Conservation (phyloP, 2,113 vertebrate genomes). For the Elephantulus edwardii region DNA sequence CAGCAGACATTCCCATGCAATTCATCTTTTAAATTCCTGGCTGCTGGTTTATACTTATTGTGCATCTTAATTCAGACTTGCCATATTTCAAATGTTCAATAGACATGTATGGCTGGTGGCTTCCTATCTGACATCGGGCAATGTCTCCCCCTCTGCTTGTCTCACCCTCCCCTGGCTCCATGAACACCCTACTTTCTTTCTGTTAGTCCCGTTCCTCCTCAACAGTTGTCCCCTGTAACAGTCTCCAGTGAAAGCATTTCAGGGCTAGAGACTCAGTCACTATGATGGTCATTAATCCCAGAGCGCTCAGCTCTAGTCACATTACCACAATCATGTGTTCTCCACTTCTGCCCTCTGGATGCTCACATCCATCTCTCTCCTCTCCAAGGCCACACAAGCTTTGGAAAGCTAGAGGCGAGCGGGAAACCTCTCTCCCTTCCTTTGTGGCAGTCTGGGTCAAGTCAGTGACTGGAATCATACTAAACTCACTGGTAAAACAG, state of each 20-base stretch:
- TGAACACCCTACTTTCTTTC: not conserved
- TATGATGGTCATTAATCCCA: not conserved
- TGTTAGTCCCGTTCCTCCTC: not conserved
- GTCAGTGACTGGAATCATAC: not conserved
- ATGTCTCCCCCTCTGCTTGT: not conserved
- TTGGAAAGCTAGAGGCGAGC: not conserved
- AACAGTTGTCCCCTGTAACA: not conserved
- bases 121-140: not conserved
- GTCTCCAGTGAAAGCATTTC: not conserved
- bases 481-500: not conserved
- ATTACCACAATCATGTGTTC: accelerated
- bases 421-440: not conserved
- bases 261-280: not conserved
- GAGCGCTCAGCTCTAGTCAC: accelerated
- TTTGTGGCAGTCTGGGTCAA: not conserved
- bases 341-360: not conserved
- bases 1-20: no score
- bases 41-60: not conserved
- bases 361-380: not conserved
- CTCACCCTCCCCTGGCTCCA: not conserved
- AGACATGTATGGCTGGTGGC: not conserved
- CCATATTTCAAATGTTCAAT: accelerated
- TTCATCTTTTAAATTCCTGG: no score
- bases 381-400: no score
- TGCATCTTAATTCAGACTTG: not conserved